Evolutionary conservation across 2,888 invertebrate species (phyloP).

Genomic region (Sabellastarte sp.): DNA sequence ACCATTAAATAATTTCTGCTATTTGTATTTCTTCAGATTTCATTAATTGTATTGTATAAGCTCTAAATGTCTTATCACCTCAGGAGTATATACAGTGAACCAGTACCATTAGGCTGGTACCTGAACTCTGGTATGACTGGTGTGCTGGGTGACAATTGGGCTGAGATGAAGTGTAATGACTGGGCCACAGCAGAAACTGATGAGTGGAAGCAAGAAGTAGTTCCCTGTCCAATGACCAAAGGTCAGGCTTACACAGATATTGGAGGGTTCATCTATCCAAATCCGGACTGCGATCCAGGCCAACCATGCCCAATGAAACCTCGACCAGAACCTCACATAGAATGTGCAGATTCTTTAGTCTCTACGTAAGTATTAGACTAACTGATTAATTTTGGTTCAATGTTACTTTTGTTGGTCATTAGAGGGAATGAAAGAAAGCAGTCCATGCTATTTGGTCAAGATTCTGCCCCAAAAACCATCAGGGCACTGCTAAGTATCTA

Average conservation of each 20-base stretch:
- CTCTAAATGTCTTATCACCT: not conserved
- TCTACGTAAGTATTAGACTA: not conserved
- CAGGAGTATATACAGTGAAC: slow-evolving; percentile 4
- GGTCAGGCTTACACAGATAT: slow-evolving; percentile 8
- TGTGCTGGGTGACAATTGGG: slow-evolving; percentile 3
- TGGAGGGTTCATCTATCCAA: slow-evolving; percentile 5
- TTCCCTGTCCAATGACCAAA: slow-evolving; percentile 8
- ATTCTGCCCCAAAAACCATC: too few relatives aligned
- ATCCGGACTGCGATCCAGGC: slow-evolving; percentile 1
- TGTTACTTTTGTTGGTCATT: too few relatives aligned
- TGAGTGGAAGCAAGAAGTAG: slow-evolving; percentile 8
- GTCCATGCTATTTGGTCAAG: too few relatives aligned
- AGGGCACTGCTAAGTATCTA: too few relatives aligned
- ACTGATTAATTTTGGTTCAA: too few relatives aligned
- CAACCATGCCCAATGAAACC: not conserved
- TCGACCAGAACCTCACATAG: not conserved
- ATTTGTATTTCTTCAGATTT: too few relatives aligned
- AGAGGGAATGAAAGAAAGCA: too few relatives aligned
- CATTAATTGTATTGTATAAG: too few relatives aligned
- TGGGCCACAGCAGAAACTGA: not conserved
- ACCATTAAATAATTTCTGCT: too few relatives aligned
- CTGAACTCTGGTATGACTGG: not conserved
- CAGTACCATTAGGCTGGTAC: slow-evolving; percentile 7
- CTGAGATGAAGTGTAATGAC: not conserved
- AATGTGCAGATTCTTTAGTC: not conserved